Percentiles rank a stretch among this genome's conserved stretches.
Evolutionary conservation across 2,797 vertebrate genomes (phyloP).

Genomic region (Melanitta fusca): DNA sequence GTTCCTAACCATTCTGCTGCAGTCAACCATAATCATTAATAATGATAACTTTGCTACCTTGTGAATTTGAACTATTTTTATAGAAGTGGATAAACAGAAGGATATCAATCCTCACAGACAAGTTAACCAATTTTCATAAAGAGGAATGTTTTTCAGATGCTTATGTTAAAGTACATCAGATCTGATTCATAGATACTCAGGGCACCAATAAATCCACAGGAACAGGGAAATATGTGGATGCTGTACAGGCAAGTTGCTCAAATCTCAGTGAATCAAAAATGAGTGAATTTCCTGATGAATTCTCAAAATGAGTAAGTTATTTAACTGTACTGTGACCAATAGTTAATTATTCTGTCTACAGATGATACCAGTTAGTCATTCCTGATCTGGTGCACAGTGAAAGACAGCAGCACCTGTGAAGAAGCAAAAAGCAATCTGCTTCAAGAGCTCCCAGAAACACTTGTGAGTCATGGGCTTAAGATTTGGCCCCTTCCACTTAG

Average conservation of each 20-base stretch:
- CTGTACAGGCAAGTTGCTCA: neutral
- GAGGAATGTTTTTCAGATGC: neutral
- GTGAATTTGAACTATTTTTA: neutral
- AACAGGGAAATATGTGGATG: accelerated
- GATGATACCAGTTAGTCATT: neutral
- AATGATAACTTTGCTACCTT: neutral
- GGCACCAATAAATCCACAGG: neutral
- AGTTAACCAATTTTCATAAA: neutral
- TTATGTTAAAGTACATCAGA: neutral
- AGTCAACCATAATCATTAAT: neutral
- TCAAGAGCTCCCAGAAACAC: neutral
- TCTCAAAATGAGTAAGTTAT: neutral
- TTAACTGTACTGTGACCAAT: neutral
- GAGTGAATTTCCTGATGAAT: neutral
- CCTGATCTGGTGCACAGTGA: neutral
- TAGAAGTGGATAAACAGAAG: neutral
- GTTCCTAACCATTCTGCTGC: neutral
- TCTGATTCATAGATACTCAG: neutral
- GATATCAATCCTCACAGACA: neutral
- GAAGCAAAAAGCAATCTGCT: neutral
- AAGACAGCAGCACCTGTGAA: neutral
- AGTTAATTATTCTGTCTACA: neutral
- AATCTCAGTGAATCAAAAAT: neutral
- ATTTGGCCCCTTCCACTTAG: neutral
- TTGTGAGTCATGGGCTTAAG: neutral